Evolutionary conservation across 2,113 vertebrate species (phyloP).

Genomic region (Triplophysa rosa): DNA sequence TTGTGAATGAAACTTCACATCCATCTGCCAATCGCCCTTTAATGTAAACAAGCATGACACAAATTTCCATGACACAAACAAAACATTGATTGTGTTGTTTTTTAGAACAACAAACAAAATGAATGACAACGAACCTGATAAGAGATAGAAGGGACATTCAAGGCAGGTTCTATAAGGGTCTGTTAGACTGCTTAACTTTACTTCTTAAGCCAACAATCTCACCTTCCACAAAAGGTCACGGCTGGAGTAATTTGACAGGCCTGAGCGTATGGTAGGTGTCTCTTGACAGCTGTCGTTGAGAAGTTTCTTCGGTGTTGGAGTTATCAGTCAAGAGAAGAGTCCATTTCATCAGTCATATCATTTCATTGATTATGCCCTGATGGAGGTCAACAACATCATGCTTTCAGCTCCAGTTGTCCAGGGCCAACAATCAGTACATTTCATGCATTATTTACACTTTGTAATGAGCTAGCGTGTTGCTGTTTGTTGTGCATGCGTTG

Average conservation of each 20-base stretch:
- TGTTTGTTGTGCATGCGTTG: neutral
- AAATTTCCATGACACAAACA: neutral
- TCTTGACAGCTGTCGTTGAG: conserved; percentile 39
- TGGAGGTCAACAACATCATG: conserved; percentile 48
- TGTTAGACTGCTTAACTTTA: conserved; percentile 9
- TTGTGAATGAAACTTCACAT: neutral
- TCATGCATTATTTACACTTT: conserved; percentile 39
- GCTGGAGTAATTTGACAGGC: conserved; percentile 10
- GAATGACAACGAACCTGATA: conserved; percentile 27
- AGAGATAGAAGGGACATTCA: neutral
- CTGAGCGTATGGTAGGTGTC: conserved; percentile 19
- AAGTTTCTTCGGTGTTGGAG: conserved; percentile 5
- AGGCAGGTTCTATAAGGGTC: neutral
- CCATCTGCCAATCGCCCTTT: neutral
- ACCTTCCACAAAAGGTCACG: conserved; percentile 46
- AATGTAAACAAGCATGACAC: neutral
- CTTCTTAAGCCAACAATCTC: conserved; percentile 15
- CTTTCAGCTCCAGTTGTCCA: conserved; percentile 36
- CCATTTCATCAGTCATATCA: conserved; percentile 49
- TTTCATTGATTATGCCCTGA: conserved; percentile 48
- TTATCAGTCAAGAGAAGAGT: conserved; percentile 47
- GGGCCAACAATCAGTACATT: conserved; percentile 42
- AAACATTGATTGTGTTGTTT: conserved; percentile 7
- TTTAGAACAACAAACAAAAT: neutral
- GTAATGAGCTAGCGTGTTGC: conserved; percentile 4